A percentile compares a stretch with the other conserved stretches of the same genome.
Evolutionary conservation across 2,888 invertebrate genomes (phyloP).

Genomic region (Catocala fraxini): DNA sequence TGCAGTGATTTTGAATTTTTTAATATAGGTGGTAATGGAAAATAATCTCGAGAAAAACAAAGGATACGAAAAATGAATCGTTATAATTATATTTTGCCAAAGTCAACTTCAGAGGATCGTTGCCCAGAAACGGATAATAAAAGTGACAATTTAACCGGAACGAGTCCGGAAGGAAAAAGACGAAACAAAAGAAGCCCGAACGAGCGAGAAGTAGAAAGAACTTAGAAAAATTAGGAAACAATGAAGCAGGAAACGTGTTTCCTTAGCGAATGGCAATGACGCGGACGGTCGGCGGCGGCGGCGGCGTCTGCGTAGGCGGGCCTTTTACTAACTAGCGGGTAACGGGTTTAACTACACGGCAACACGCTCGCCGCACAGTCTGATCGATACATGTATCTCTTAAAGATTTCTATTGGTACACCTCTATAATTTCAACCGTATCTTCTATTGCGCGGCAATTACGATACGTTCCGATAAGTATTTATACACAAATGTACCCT

Average conservation of each 20-base stretch:
- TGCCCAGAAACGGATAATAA: constrained; percentile 69
- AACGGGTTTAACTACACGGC: constrained; percentile 43
- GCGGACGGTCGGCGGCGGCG: constrained; percentile 39
- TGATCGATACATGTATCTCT: constrained; percentile 51
- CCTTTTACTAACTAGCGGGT: constrained; percentile 29
- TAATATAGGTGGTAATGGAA: no score
- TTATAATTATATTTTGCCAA: constrained; percentile 49
- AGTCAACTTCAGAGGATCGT: constrained; percentile 48
- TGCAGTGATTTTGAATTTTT: no score
- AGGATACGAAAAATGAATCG: constrained; percentile 33
- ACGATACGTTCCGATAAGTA: no score
- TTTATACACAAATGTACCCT: no score
- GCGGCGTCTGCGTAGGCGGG: constrained; percentile 24
- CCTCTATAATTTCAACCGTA: constrained; percentile 25
- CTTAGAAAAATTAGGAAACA: constrained; percentile 81
- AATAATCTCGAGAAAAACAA: no score
- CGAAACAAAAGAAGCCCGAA: constrained; percentile 74
- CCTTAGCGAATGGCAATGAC: constrained; percentile 62
- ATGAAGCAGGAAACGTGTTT: constrained; percentile 80
- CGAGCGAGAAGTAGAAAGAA: constrained; percentile 67
- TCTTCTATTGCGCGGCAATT: constrained; percentile 1
- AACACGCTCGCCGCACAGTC: constrained; percentile 32
- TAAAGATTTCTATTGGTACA: constrained; percentile 39
- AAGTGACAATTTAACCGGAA: constrained; percentile 79
- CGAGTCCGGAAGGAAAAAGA: constrained; percentile 72